Conservation (phyloP, 2,113 vertebrate genomes). For the Salvelinus namaycush region DNA sequence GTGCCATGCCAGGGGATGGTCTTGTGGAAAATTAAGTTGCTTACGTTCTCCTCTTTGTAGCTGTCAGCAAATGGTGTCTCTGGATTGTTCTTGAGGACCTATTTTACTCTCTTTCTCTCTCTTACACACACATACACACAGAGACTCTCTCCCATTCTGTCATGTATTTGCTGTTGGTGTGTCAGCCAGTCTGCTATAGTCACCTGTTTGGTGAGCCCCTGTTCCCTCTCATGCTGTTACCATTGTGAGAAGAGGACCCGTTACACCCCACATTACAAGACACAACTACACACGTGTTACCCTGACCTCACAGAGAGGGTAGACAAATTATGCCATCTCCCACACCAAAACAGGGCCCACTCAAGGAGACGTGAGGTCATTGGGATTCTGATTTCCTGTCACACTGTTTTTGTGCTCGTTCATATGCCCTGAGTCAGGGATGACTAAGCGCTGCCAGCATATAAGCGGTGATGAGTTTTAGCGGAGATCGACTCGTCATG, state of each 20-base stretch:
- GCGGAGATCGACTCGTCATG: slow-evolving; percentile 32
- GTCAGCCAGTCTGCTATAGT: slow-evolving; percentile 15
- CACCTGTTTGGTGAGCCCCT: slow-evolving; percentile 32
- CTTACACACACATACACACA: background rate
- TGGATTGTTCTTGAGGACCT: no score
- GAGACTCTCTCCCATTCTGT: background rate
- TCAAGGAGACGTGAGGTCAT: slow-evolving; percentile 58
- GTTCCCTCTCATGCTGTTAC: slow-evolving; percentile 16
- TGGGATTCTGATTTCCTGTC: slow-evolving; percentile 35
- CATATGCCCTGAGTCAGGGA: slow-evolving; percentile 28
- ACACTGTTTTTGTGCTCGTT: slow-evolving; percentile 35
- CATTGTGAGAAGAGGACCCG: slow-evolving; percentile 12
- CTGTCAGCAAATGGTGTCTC: no score
- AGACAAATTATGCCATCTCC: slow-evolving; percentile 70
- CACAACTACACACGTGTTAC: background rate
- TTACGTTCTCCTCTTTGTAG: no score
- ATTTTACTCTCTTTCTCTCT: background rate
- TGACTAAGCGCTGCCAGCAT: slow-evolving; percentile 53
- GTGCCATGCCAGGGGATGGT: no score
- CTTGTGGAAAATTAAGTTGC: no score
- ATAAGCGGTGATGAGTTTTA: slow-evolving; percentile 1
- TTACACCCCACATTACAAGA: background rate
- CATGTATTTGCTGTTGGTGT: background rate
- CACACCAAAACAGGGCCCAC: slow-evolving; percentile 37
- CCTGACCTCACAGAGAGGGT: slow-evolving; percentile 46